Evolutionary conservation across 2,888 invertebrate genomes (phyloP), one percentile per base, ranked within the genome.

Genomic region (Ligdia adustata): DNA sequence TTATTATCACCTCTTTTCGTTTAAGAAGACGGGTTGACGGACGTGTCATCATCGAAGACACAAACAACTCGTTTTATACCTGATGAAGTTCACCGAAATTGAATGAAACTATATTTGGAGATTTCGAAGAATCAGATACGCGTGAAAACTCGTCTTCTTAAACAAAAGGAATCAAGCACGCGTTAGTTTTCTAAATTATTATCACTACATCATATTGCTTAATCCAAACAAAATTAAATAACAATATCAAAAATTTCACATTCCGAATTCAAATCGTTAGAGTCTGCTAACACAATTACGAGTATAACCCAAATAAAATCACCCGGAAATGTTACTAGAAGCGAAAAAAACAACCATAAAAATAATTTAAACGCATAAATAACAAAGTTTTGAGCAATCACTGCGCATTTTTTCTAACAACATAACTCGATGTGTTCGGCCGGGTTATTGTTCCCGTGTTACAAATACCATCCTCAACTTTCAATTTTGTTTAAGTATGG

Each of bases 311-410:
- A 15, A 3, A 38, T n/a, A 43, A 37, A 44, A 32, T 16, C 12
- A 7, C 18, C 12, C 9, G 28, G 2, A 38, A 44, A 38, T 9
- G 35, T 32, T 9, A 20, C 26, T 6, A 37, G 12, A 29, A 31
- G n/a, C 29, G 15, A 18, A 33, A 41, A 46, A 47, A 46, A 34
- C 34, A 34, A 7, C 28, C 33, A 16, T 46, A 20, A 47, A 45
- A 41, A 32, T 41, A 47, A 47, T 47, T 47, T 42, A 48, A 41
- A 42, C 27, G 14, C 27, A 48, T 48, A 48, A 48, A 48, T 37
- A 42, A 48, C 37, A 28, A 48, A 48, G 48, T 48, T 46, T 32
- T 29, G 32, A 32, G 48, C 41, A 48, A 48, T 48, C 48, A 48
- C 20, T 35, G 47, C 35, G 41, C 28, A 42, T 48, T 48, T 42